A percentile compares a stretch with the other conserved stretches of the same genome.
Conservation (phyloP, 2,113 vertebrate genomes). For the Rhinichthys klamathensis region DNA sequence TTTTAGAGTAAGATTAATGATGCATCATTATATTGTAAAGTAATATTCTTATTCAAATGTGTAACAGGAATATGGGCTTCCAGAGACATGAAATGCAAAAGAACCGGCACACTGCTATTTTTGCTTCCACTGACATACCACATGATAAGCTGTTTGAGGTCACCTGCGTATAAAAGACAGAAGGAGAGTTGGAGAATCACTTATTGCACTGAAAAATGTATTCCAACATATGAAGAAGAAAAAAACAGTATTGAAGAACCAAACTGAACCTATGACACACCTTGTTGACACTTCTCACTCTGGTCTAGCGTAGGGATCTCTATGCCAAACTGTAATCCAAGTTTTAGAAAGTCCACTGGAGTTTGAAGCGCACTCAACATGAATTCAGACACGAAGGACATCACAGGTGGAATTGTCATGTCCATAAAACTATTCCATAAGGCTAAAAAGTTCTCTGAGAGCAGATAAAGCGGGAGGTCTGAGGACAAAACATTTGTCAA, state of each 20-base stretch:
- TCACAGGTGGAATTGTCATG: constrained; percentile 53
- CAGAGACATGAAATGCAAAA: background rate
- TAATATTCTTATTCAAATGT: background rate
- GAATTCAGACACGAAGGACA: constrained; percentile 58
- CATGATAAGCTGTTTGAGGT: constrained; percentile 81
- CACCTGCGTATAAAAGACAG: constrained; percentile 67
- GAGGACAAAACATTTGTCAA: constrained; percentile 59
- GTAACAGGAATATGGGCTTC: background rate
- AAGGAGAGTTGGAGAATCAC: background rate
- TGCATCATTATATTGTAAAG: too few relatives aligned
- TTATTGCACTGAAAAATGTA: background rate
- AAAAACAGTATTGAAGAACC: background rate
- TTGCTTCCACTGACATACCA: constrained; percentile 70
- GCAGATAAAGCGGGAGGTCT: constrained; percentile 55
- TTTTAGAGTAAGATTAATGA: too few relatives aligned
- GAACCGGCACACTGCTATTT: too few relatives aligned
- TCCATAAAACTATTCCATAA: constrained; percentile 62
- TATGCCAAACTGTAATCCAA: constrained; percentile 73
- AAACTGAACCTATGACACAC: constrained; percentile 55
- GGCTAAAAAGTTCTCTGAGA: constrained; percentile 56
- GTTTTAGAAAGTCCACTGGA: constrained; percentile 67
- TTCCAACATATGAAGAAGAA: background rate
- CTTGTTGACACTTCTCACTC: constrained; percentile 72
- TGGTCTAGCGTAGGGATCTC: constrained; percentile 65
- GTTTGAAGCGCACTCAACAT: constrained; percentile 58